Conservation (phyloP, 2,797 vertebrate genomes). For the Bradypodion ventrale region DNA sequence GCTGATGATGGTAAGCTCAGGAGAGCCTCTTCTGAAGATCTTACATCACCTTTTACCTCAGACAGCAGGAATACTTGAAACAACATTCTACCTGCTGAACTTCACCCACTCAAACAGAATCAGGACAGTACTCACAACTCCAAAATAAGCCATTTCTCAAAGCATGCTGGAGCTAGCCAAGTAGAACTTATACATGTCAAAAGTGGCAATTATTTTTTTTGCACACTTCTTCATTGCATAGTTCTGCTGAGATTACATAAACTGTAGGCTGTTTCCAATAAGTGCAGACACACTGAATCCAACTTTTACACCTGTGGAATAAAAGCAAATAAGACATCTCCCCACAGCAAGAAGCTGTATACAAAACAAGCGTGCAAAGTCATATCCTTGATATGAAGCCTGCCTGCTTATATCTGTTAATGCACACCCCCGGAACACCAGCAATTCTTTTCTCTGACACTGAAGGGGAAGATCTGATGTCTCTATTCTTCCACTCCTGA, state of each 20-base stretch:
- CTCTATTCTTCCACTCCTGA: no score
- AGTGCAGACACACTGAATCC: background rate
- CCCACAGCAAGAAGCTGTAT: no score
- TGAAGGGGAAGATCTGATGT: no score
- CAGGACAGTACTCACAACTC: background rate
- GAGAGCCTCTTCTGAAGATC: no score
- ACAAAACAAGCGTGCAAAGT: background rate
- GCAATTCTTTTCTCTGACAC: no score
- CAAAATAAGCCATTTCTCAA: background rate
- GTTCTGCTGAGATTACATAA: background rate
- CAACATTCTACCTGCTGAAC: background rate
- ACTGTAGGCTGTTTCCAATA: background rate
- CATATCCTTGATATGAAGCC: no score
- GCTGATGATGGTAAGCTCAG: no score
- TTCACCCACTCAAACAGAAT: background rate
- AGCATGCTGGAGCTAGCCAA: background rate
- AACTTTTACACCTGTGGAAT: no score
- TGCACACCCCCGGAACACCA: no score
- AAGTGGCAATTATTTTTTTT: conserved; percentile 1
- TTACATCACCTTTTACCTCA: background rate
- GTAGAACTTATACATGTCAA: background rate
- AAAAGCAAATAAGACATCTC: no score
- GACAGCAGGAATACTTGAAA: background rate
- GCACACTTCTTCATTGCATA: background rate
- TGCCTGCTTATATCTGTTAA: no score